Evolutionary conservation across 64 coral and sea anemone species (phyloP), one percentile per base, ranked within the genome.

Genomic region (Platygyra sinensis): DNA sequence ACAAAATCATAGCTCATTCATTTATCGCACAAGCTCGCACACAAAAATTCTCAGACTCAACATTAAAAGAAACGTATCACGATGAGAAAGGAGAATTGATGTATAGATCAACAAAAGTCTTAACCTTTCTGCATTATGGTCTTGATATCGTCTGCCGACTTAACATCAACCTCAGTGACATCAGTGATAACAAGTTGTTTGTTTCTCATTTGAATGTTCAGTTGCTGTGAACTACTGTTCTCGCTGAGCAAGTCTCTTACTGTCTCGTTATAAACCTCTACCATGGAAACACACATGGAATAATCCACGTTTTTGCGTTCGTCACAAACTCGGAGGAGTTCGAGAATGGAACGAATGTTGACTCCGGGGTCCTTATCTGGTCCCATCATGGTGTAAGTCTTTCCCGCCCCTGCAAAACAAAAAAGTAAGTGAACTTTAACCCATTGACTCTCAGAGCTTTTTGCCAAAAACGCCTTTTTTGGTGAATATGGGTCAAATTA

Each of bases 371-470:
- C 80, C 13, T 83, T 63, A 10, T 94, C 91, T 38, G 95, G 76
- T 2, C 95, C 95, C 95, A 97, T 97, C 95, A 97, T 97, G 5
- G 95, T 97, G 46, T 87, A 94, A 0, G 95, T 97, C n/a, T 97
- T 97, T 11, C 95, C 95, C 52, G 95, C 86, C 4, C 95, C 95
- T 97, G 24, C 0, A 18, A 52, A 78, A 73, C 20, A 55, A 74
- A 20, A 46, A 20, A 46, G 24, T 17, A 14, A 87, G 57, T 38
- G 10, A 19, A 39, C 32, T 24, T 20, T 36, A 77, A 36, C 33
- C 33, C 33, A 36, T 36, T 36, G 33, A 36, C 33, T 36, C 33
- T 3, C 33, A 36, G 33, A 36, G 33, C 33, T 36, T 36, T 36
- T 36, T 36, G 33, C 33, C 3, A 36, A 36, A 36, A 36, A n/a